phyloP scores from a whole-genome alignment of 1,140 invertebrate genomes.

The Sitophilus oryzae region DNA sequence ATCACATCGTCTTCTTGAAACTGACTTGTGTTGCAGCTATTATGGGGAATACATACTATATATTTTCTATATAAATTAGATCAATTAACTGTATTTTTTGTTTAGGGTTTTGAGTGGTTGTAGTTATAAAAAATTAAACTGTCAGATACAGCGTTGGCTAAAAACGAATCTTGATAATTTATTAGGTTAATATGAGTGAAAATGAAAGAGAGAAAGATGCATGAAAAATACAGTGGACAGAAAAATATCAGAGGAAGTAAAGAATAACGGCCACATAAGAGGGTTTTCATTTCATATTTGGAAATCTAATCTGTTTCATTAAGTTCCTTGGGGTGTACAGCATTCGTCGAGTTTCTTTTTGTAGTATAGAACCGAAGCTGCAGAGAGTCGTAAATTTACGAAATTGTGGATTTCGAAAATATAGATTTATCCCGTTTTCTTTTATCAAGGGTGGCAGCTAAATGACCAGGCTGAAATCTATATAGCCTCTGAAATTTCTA shows the following conservation, averaged over 20 bases:
- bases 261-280: constrained; percentile 7
- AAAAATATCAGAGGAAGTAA: constrained; percentile 2
- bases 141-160: constrained; percentile 7
- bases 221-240: constrained; percentile 1
- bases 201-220: constrained; percentile 2
- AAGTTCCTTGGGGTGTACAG: constrained; percentile 31
- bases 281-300: constrained; percentile 33
- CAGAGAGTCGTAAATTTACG: constrained; percentile 34
- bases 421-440: constrained; percentile 36
- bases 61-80: background rate
- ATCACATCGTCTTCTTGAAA: no score
- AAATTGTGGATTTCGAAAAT: constrained; percentile 37
- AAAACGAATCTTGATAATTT: constrained; percentile 2
- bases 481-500: constrained; percentile 6
- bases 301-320: constrained; percentile 32
- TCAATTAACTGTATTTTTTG: background rate
- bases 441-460: constrained; percentile 29
- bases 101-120: background rate
- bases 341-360: constrained; percentile 17
- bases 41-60: no score
- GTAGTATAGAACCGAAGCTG: constrained; percentile 21
- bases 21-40: no score
- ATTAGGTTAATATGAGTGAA: constrained; percentile 6
- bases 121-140: constrained; percentile 6
- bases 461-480: constrained; percentile 21